These are phyloP conservation scores for Sprattus sprattus DNA, from an alignment of 2,113 vertebrate genomes.

Conservation along the genomic window DNA sequence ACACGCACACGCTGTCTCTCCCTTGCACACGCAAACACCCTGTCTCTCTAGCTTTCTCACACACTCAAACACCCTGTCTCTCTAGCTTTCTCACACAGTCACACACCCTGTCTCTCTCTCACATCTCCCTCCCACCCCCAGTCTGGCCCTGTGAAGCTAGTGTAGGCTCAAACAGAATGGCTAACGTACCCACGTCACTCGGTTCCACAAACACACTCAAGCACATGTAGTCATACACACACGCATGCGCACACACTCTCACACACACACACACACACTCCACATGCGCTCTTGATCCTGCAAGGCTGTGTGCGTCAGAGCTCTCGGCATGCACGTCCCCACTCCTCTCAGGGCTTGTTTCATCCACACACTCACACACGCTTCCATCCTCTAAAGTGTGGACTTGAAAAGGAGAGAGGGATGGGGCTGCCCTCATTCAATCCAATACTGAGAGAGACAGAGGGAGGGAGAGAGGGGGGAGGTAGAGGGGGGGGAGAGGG, in stretches of 20 bases:
- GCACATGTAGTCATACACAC: background rate
- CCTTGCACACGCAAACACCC: no score
- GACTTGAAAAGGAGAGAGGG: slow-evolving; percentile 39
- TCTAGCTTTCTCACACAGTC: background rate
- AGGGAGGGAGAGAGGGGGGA: background rate
- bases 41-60: slow-evolving; percentile 18
- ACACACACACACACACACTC: slow-evolving; percentile 50
- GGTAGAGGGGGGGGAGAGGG: background rate
- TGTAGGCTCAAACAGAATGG: slow-evolving; percentile 64
- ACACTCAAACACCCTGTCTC: no score
- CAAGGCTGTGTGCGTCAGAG: slow-evolving; percentile 55
- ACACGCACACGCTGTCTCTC: slow-evolving; percentile 21
- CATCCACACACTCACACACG: slow-evolving; percentile 46
- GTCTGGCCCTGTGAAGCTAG: slow-evolving; percentile 38
- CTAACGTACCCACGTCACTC: slow-evolving; percentile 57
- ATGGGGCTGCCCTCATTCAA: slow-evolving; percentile 65
- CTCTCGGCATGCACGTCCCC: slow-evolving; percentile 10
- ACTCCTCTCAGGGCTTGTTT: slow-evolving; percentile 41
- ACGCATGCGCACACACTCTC: background rate
- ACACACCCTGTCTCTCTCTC: slow-evolving; percentile 24
- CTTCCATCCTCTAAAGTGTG: slow-evolving; percentile 35
- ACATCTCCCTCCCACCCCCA: background rate
- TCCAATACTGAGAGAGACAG: slow-evolving; percentile 43
- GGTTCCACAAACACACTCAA: slow-evolving; percentile 20
- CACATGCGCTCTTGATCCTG: slow-evolving; percentile 38